phyloP scores from a whole-genome alignment of 1,140 invertebrate genomes.

The Zaprionus ghesquierei region DNA sequence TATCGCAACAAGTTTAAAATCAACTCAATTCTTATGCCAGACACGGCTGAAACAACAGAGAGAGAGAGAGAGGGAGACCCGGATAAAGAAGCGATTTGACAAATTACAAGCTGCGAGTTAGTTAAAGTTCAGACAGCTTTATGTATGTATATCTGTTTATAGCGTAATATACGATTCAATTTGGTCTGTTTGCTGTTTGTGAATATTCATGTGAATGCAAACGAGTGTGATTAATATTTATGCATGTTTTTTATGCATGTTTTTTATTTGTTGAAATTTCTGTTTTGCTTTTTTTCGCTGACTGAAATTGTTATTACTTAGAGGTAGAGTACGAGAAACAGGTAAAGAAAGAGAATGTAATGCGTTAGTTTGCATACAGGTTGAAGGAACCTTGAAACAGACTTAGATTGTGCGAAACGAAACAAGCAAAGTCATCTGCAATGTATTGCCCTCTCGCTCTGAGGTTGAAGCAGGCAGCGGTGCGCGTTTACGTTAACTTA shows the following conservation, averaged over 20 bases:
- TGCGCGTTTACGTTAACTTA: no score
- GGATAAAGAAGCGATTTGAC: background rate
- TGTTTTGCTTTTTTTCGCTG: background rate
- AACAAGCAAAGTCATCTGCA: no score
- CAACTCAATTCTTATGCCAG: conserved; percentile 23
- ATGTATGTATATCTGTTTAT: background rate
- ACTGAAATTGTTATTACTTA: background rate
- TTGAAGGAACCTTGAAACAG: background rate
- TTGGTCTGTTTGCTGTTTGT: background rate
- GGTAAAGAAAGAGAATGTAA: background rate
- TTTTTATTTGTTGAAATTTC: background rate
- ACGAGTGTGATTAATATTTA: background rate
- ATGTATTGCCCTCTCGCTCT: no score
- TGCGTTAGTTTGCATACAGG: background rate
- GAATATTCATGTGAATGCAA: background rate
- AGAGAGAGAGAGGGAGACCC: background rate
- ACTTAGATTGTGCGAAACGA: no score
- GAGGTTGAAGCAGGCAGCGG: no score
- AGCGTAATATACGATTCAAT: background rate
- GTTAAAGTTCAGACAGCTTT: background rate
- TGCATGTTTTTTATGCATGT: background rate
- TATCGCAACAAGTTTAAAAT: no score
- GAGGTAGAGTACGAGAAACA: background rate
- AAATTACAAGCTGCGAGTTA: background rate
- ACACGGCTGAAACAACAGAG: conserved; percentile 32